Percentiles rank a stretch among this genome's conserved stretches.
Evolutionary conservation across 2,113 vertebrate species (phyloP).

Genomic region (Hystrix brachyura): DNA sequence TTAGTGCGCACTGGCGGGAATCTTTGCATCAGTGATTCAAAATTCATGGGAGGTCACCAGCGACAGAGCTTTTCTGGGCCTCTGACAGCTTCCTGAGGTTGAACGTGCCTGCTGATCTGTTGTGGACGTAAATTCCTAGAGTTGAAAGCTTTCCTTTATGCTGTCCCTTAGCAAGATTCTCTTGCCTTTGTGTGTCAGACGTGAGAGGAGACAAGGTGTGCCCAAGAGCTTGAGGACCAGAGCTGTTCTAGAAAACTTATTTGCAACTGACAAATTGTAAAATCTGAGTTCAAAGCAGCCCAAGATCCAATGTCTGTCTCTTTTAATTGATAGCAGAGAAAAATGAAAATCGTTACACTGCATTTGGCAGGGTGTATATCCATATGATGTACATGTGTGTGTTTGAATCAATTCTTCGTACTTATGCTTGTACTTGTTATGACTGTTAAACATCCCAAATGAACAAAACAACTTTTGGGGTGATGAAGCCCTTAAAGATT

Average conservation of each 20-base stretch:
- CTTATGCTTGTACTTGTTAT: neutral
- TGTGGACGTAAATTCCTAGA: neutral
- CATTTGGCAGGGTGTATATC: neutral
- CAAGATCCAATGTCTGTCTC: neutral
- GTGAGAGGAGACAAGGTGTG: neutral
- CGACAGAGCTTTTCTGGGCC: neutral
- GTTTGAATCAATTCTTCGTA: neutral
- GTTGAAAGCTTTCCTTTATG: constrained; percentile 10
- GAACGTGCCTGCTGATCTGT: neutral
- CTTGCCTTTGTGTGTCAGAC: neutral
- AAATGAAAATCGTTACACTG: neutral
- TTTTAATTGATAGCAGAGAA: neutral
- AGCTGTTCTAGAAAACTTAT: neutral
- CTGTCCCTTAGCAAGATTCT: neutral
- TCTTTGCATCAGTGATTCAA: neutral
- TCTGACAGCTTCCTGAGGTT: neutral
- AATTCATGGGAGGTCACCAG: neutral
- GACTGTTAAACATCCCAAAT: neutral
- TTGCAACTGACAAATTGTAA: neutral
- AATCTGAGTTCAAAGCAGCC: neutral
- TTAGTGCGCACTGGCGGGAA: neutral
- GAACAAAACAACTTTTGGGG: neutral
- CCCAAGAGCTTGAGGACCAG: too few relatives aligned
- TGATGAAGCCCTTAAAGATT: neutral
- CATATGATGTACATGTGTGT: accelerated